Evolutionary conservation across 2,113 vertebrate genomes (phyloP).

Genomic region (Reinhardtius hippoglossoides): DNA sequence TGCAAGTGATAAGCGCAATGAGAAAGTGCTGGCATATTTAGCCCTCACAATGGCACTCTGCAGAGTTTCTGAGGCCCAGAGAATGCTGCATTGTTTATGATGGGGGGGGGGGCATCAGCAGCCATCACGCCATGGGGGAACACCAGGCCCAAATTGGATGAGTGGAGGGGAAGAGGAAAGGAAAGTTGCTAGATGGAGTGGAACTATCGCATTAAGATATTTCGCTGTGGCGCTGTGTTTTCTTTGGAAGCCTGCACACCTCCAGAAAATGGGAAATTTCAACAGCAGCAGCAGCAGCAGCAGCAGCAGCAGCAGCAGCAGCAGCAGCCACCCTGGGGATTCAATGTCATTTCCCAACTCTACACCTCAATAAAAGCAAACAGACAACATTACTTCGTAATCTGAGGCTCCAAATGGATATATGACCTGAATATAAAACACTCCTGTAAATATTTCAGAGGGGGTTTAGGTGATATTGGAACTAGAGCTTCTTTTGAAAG

Average conservation of each 20-base stretch:
- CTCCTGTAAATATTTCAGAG: slow-evolving; percentile 43
- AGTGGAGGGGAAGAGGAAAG: slow-evolving; percentile 40
- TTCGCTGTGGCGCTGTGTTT: slow-evolving; percentile 39
- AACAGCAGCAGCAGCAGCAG: slow-evolving; percentile 10
- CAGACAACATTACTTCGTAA: slow-evolving; percentile 48
- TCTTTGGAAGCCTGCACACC: slow-evolving; percentile 39
- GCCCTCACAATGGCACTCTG: slow-evolving; percentile 46
- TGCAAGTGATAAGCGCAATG: slow-evolving; percentile 67
- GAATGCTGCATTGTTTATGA: slow-evolving; percentile 65
- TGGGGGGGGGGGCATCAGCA: slow-evolving; percentile 45
- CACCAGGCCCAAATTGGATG: slow-evolving; percentile 56
- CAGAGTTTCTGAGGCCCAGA: slow-evolving; percentile 43
- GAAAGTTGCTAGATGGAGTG: slow-evolving; percentile 40
- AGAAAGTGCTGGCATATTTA: slow-evolving; percentile 59
- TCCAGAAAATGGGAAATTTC: slow-evolving; percentile 42
- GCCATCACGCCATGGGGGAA: slow-evolving; percentile 27
- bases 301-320: slow-evolving; percentile 22
- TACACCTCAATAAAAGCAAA: slow-evolving; percentile 52
- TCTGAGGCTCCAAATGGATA: slow-evolving; percentile 40
- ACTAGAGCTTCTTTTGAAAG: slow-evolving; percentile 30
- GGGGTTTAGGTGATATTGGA: slow-evolving; percentile 14
- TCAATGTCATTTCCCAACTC: slow-evolving; percentile 45
- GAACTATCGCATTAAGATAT: slow-evolving; percentile 57
- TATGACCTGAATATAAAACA: slow-evolving; percentile 48
- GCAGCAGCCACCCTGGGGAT: slow-evolving; percentile 25